Conservation (phyloP, 2,113 vertebrate species). For the Machaerirhynchus nigripectus region DNA sequence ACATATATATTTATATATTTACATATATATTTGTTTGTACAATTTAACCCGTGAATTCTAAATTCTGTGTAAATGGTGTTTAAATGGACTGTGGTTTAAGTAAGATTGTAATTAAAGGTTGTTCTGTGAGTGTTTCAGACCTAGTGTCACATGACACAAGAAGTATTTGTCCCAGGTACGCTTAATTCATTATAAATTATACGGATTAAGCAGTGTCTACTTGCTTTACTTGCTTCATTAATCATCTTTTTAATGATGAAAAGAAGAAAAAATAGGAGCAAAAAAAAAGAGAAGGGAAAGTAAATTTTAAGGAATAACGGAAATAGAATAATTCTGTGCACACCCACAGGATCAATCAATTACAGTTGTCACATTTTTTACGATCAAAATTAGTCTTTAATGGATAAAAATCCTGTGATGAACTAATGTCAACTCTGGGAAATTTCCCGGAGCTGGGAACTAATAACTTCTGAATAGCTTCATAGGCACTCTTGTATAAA, state of each 20-base stretch:
- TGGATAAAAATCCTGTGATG: slow-evolving; percentile 19
- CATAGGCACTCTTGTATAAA: neutral
- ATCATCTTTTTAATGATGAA: slow-evolving; percentile 45
- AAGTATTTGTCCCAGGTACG: neutral
- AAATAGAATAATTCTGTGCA: neutral
- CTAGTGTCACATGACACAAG: neutral
- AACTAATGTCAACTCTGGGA: neutral
- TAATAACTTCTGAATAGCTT: neutral
- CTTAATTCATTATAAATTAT: slow-evolving; percentile 17
- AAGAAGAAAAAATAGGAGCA: slow-evolving; percentile 17
- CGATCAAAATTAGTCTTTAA: slow-evolving; percentile 2
- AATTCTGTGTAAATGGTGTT: neutral
- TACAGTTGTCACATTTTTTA: slow-evolving; percentile 14
- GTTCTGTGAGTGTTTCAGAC: neutral
- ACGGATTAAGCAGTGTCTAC: slow-evolving; percentile 9
- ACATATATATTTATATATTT: neutral
- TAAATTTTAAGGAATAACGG: neutral
- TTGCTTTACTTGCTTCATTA: slow-evolving; percentile 29
- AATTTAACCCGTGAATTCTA: neutral
- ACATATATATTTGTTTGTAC: neutral
- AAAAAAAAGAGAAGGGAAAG: neutral
- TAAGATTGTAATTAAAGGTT: neutral
- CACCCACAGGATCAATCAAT: neutral
- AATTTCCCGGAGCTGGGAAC: neutral
- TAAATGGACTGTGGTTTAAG: neutral